These are phyloP conservation scores for Coregonus ussuriensis DNA, from an alignment of 2,797 vertebrate species.

Conservation along the genomic window DNA sequence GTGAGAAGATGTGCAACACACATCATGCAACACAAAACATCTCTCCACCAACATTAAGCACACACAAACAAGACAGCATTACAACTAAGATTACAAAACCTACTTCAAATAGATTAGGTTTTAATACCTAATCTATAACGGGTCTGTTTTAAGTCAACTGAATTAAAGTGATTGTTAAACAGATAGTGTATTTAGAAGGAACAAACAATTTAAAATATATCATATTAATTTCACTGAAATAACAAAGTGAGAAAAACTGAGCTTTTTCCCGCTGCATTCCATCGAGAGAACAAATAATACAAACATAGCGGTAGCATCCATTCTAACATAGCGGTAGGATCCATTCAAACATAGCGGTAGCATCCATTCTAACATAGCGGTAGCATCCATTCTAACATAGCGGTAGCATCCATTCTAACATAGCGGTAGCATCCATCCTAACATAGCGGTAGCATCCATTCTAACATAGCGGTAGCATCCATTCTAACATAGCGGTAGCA, in stretches of 20 bases:
- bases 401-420: background rate
- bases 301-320: background rate
- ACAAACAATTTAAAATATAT: too few relatives aligned
- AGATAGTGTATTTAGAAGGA: background rate
- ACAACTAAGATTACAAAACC: too few relatives aligned
- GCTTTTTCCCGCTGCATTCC: too few relatives aligned
- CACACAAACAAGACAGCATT: conserved; percentile 33
- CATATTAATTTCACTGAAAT: too few relatives aligned
- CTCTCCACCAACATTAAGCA: background rate
- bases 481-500: background rate
- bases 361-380: background rate
- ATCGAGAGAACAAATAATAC: too few relatives aligned
- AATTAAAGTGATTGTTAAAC: background rate
- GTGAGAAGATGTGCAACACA: conserved; percentile 13
- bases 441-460: background rate
- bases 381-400: background rate
- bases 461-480: background rate
- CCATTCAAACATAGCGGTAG: background rate
- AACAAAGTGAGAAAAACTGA: too few relatives aligned
- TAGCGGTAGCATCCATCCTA: background rate
- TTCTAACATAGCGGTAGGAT: too few relatives aligned
- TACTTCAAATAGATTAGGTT: conserved; percentile 2
- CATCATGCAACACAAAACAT: conserved; percentile 45
- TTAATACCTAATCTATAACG: background rate
- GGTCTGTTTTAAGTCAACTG: background rate